Evolutionary conservation across 2,797 vertebrate genomes (phyloP).

Genomic region (Agapornis canus): DNA sequence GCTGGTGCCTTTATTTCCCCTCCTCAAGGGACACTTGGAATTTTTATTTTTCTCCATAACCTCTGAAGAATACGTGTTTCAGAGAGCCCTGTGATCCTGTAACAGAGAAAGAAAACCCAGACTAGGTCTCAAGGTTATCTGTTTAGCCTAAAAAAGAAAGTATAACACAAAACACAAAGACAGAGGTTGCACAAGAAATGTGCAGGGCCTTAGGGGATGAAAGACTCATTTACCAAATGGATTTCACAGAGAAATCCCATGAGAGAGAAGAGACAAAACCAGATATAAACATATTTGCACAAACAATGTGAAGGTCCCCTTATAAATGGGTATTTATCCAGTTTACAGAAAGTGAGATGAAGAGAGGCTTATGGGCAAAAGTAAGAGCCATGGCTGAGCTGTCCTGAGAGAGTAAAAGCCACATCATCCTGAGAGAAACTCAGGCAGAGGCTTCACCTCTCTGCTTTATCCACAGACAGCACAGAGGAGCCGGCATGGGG

Average conservation of each 20-base stretch:
- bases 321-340: not conserved
- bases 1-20: slow-evolving; percentile 63
- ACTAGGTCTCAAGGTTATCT: slow-evolving; percentile 48
- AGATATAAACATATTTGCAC: slow-evolving; percentile 24
- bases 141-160: not conserved
- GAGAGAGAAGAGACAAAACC: slow-evolving; percentile 17
- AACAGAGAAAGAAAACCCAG: slow-evolving; percentile 1
- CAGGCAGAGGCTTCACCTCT: not conserved
- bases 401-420: not conserved
- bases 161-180: not conserved
- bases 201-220: not conserved
- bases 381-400: not conserved
- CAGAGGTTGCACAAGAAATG: slow-evolving; percentile 1
- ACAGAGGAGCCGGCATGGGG: not conserved
- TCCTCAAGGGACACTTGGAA: slow-evolving; percentile 64
- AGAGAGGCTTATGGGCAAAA: not conserved
- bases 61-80: slow-evolving; percentile 44
- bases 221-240: not conserved
- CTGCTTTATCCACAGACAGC: not conserved
- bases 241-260: slow-evolving; percentile 5
- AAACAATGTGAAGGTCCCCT: not conserved
- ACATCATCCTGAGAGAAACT: not conserved
- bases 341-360: not conserved
- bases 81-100: not conserved
- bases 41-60: slow-evolving; percentile 67